Conservation (phyloP, 2,113 vertebrate species). For the Sisor rabdophorus region DNA sequence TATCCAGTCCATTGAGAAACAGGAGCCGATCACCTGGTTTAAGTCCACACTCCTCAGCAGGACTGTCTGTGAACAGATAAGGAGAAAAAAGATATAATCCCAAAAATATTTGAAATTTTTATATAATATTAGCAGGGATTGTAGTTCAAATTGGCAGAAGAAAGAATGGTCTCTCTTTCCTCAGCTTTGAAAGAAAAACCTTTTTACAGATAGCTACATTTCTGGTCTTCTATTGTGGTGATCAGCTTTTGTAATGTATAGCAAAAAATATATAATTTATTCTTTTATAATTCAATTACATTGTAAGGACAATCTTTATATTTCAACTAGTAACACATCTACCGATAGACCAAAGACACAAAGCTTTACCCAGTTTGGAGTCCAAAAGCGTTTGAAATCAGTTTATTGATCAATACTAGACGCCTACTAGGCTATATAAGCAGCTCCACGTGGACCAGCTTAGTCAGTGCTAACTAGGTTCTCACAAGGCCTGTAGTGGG, state of each 20-base stretch:
- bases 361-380: background rate
- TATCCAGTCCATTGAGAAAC: conserved; percentile 96
- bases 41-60: conserved; percentile 89
- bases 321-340: background rate
- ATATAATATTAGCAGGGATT: too few species aligned
- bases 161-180: background rate
- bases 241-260: background rate
- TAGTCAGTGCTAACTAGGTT: conserved; percentile 62
- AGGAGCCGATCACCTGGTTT: conserved; percentile 90
- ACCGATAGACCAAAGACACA: background rate
- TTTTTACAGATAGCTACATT: too few species aligned
- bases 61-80: conserved; percentile 75
- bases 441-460: conserved; percentile 63
- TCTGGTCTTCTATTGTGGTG: background rate
- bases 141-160: too few species aligned
- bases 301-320: background rate
- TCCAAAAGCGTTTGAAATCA: conserved; percentile 12
- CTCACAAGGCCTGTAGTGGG: conserved; percentile 66
- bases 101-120: too few species aligned
- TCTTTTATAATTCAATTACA: too few species aligned
- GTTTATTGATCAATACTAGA: conserved; percentile 56
- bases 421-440: conserved; percentile 64
- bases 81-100: conserved; percentile 34
- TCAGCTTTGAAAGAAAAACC: too few species aligned
- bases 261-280: background rate